These are phyloP conservation scores for Oenanthe oenanthe DNA, from an alignment of 2,113 vertebrate species.

Conservation along the genomic window DNA sequence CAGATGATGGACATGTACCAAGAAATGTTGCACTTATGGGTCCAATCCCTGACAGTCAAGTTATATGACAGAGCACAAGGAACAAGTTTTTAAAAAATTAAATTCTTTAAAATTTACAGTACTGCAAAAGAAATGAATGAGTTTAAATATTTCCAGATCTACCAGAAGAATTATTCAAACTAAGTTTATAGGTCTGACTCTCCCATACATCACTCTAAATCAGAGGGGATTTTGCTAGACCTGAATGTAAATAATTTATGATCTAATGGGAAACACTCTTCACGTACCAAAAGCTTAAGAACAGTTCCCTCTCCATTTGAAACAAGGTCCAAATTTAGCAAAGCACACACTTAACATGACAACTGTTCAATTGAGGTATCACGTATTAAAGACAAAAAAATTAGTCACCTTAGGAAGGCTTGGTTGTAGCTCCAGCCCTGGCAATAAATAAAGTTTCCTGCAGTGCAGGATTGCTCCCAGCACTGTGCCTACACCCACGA, in stretches of 20 bases:
- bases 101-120: constrained; percentile 39
- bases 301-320: background rate
- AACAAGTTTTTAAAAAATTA: background rate
- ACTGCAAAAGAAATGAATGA: background rate
- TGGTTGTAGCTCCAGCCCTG: background rate
- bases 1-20: background rate
- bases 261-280: constrained; percentile 27
- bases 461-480: background rate
- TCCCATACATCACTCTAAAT: constrained; percentile 48
- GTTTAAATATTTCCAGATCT: constrained; percentile 65
- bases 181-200: constrained; percentile 44
- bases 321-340: background rate
- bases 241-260: constrained; percentile 4
- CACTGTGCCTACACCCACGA: background rate
- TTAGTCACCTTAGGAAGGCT: background rate
- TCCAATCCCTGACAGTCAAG: background rate
- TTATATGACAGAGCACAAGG: background rate
- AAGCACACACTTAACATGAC: background rate
- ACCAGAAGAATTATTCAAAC: constrained; percentile 63
- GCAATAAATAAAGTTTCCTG: background rate
- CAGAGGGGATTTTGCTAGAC: constrained; percentile 27
- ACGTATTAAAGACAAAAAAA: background rate
- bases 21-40: background rate
- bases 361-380: background rate
- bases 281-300: background rate